phyloP scores from a whole-genome alignment of 2,113 vertebrate genomes.

The Myrmecophaga tridactyla region DNA sequence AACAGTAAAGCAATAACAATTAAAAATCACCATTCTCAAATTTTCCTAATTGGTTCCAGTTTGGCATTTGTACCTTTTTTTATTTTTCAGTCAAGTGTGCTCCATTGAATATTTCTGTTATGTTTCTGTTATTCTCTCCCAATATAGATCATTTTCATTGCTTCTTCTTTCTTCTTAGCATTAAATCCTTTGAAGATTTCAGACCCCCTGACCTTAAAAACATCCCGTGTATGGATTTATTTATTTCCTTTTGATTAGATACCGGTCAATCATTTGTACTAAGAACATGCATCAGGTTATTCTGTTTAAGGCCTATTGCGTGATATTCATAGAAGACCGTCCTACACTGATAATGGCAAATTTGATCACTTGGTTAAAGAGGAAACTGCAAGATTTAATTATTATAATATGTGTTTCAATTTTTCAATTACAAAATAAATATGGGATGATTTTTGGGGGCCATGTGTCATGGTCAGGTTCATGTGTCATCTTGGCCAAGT shows the following conservation, averaged over 20 bases:
- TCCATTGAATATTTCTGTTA: not conserved
- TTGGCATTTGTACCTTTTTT: not conserved
- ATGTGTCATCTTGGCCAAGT: too few species aligned
- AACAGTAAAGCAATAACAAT: not conserved
- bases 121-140: not conserved
- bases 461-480: too few species aligned
- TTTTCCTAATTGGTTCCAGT: not conserved
- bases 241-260: not conserved
- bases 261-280: not conserved
- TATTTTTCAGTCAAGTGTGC: not conserved
- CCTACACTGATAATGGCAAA: not conserved
- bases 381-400: not conserved
- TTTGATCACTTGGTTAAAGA: not conserved
- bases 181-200: not conserved
- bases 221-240: not conserved
- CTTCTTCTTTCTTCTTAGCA: not conserved
- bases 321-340: not conserved
- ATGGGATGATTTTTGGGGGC: not conserved
- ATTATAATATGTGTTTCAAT: not conserved
- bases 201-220: not conserved
- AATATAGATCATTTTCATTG: not conserved
- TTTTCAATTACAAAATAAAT: not conserved
- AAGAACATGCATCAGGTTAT: not conserved
- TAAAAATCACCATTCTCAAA: not conserved
- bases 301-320: not conserved